phyloP scores from a whole-genome alignment of 2,888 invertebrate species.

The Melikaiella ostensackeni region DNA sequence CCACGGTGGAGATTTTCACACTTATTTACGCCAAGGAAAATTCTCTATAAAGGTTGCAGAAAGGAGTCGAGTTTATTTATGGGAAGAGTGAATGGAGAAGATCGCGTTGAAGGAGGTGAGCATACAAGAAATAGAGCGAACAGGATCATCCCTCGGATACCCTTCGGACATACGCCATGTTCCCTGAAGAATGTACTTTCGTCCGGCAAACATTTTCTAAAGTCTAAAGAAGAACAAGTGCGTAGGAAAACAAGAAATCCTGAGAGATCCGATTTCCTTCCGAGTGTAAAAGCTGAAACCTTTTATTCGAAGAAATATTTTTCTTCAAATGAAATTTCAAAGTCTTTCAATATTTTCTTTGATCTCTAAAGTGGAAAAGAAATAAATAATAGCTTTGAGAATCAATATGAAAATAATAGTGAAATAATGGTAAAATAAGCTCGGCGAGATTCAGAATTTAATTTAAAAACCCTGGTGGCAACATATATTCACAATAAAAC shows the following conservation, averaged over 20 bases:
- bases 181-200: slow-evolving; percentile 38
- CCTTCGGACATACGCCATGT: slow-evolving; percentile 37
- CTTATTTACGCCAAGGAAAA: slow-evolving; percentile 30
- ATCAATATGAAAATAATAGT: neutral
- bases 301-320: slow-evolving; percentile 28
- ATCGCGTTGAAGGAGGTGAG: slow-evolving; percentile 1
- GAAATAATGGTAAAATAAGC: too few species aligned
- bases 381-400: neutral
- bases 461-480: too few species aligned
- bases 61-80: slow-evolving; percentile 32
- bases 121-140: slow-evolving; percentile 47
- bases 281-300: slow-evolving; percentile 11
- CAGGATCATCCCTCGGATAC: slow-evolving; percentile 43
- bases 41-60: slow-evolving; percentile 32
- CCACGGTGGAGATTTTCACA: slow-evolving; percentile 14
- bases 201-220: slow-evolving; percentile 33
- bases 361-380: neutral
- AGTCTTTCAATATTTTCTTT: neutral
- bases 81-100: slow-evolving; percentile 40
- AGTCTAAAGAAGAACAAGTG: slow-evolving; percentile 31
- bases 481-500: too few species aligned
- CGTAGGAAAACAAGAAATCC: slow-evolving; percentile 37
- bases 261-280: slow-evolving; percentile 32
- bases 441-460: too few species aligned
- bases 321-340: slow-evolving; percentile 12